These are phyloP conservation scores for Ibidorhyncha struthersii DNA, from an alignment of 2,113 vertebrate genomes.

Conservation along the genomic window DNA sequence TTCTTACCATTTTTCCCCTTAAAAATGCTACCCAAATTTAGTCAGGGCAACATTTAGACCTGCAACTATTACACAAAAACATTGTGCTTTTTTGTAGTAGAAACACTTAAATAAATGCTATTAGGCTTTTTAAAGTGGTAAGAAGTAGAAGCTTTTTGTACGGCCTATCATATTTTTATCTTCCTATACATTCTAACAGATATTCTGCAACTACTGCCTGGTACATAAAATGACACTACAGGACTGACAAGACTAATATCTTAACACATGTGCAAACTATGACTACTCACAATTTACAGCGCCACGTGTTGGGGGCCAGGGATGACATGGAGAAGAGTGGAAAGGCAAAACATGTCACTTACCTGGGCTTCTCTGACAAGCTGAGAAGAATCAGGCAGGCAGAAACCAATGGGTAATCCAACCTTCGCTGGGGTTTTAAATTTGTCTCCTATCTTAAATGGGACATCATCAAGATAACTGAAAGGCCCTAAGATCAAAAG, in stretches of 20 bases:
- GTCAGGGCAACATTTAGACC: neutral
- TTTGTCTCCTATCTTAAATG: slow-evolving; percentile 96
- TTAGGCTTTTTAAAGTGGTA: neutral
- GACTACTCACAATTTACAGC: neutral
- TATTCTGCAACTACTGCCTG: neutral
- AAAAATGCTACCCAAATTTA: neutral
- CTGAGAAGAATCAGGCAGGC: slow-evolving; percentile 81
- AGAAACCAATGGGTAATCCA: slow-evolving; percentile 92
- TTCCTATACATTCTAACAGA: neutral
- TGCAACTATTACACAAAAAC: neutral
- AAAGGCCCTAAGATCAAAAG: slow-evolving; percentile 83
- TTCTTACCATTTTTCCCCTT: neutral
- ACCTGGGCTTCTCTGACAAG: slow-evolving; percentile 85
- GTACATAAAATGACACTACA: neutral
- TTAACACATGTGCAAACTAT: neutral
- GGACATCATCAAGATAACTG: slow-evolving; percentile 97
- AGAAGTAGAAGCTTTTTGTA: neutral
- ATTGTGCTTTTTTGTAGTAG: neutral
- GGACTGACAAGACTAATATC: fast-evolving
- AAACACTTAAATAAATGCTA: no score
- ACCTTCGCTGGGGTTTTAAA: slow-evolving; percentile 94
- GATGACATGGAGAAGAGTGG: neutral
- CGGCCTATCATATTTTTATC: neutral
- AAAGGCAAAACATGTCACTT: slow-evolving; percentile 18
- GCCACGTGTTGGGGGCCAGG: fast-evolving